Evolutionary conservation across 1,140 invertebrate genomes (phyloP), one percentile per base, ranked within the genome.

Genomic region (Cherax quadricarinatus): DNA sequence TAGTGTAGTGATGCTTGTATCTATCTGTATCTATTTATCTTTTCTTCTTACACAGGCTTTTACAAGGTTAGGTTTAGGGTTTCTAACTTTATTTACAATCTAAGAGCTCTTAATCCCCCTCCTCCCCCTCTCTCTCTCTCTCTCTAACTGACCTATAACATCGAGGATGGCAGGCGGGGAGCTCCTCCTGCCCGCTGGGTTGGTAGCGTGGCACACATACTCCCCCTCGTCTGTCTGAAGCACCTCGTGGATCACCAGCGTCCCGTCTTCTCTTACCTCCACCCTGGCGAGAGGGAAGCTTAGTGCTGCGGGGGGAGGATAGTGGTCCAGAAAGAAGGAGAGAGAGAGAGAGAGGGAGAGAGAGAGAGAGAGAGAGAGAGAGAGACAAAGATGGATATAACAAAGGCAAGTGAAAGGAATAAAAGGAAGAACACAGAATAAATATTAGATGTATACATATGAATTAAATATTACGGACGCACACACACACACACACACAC

Each of bases 251-350:
- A 98, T 96, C 79, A 97, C 95, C 41, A 98, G 95, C 66, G 83
- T 83, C 83, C 97, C 96, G 95, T 98, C 97, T 94, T 98, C 97
- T 62, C 97, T 95, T 14, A 98, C 96, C 94, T 97, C 96, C 18
- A 97, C 97, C 49, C 89, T 92, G 57, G 88, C 14, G 48, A 53
- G 12, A n/a, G 12, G 41, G 21, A 48, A 14, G 48, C 21, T 18
- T 81, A 5, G 83, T 41, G 16, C 5, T 48, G 83, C 14, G 60
- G 18, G 30, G 57, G 82, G 57, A n/a, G 83, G 18, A n/a, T 1
- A 9, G 21, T 16, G 16, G n/a, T 53, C 7, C 21, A n/a, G 6
- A 16, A 4, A 10, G 0, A 51, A 48, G 18, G 51, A 41, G 10
- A 79, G 30, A 48, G 48, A 80, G 53, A 57, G 53, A 57, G 53